These are phyloP conservation scores for Cotesia congregata DNA, from an alignment of 2,888 invertebrate species.

Conservation along the genomic window DNA sequence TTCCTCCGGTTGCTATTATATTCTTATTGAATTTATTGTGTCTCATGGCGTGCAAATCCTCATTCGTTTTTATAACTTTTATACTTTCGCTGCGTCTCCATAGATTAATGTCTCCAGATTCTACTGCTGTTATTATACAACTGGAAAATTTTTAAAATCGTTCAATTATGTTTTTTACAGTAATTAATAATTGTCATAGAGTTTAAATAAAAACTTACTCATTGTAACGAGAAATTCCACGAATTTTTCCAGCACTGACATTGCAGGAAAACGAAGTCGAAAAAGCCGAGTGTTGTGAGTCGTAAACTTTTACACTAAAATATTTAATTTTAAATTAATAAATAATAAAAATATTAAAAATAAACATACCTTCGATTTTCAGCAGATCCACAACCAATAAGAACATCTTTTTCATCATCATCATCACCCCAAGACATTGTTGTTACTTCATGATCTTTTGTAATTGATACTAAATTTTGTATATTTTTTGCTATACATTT, in stretches of 20 bases:
- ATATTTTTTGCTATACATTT: constrained; percentile 68
- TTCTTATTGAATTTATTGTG: constrained; percentile 74
- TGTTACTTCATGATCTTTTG: constrained; percentile 77
- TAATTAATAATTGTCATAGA: too few species aligned
- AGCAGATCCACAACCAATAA: constrained; percentile 72
- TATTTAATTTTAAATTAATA: neutral
- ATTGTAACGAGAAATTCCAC: constrained; percentile 60
- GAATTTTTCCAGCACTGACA: constrained; percentile 60
- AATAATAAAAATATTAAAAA: constrained; percentile 69
- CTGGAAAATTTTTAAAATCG: constrained; percentile 54
- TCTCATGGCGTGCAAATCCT: constrained; percentile 77
- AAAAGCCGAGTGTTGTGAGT: constrained; percentile 73
- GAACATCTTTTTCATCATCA: constrained; percentile 76
- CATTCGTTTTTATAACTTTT: constrained; percentile 73
- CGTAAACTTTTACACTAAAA: constrained; percentile 75
- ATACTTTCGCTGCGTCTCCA: constrained; percentile 73
- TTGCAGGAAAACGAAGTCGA: constrained; percentile 60
- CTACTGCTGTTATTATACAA: constrained; percentile 73
- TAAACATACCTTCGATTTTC: constrained; percentile 53
- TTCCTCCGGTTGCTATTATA: constrained; percentile 89
- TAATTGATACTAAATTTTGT: constrained; percentile 74
- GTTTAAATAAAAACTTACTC: constrained; percentile 54
- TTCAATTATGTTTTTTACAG: too few species aligned
- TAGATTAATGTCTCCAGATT: constrained; percentile 77
- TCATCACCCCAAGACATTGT: constrained; percentile 78